A percentile compares a stretch with the other conserved stretches of the same genome.
Conservation (phyloP, 1,140 invertebrate species). For the Latrodectus geometricus region DNA sequence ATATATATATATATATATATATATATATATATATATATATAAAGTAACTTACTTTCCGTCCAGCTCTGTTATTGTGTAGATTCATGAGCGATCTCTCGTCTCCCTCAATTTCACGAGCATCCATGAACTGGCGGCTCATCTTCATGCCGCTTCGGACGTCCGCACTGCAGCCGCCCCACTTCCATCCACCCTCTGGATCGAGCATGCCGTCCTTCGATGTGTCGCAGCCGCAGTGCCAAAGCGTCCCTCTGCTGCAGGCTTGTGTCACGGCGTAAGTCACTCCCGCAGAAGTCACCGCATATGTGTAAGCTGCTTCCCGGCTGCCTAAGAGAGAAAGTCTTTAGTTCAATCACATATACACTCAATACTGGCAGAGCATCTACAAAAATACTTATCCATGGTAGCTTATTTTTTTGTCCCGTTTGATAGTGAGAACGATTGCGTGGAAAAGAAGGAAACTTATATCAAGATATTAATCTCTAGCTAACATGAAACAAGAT, state of each 20-base stretch:
- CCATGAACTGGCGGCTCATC: constrained; percentile 74
- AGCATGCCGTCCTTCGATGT: constrained; percentile 62
- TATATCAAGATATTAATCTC: too few species aligned
- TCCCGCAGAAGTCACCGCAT: constrained; percentile 89
- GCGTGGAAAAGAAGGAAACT: too few species aligned
- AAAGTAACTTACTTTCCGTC: constrained; percentile 87
- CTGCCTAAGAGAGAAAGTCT: constrained; percentile 77
- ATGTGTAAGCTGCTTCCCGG: constrained; percentile 89
- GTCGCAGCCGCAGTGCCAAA: constrained; percentile 88
- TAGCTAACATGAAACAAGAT: too few species aligned
- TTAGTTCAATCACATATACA: background rate
- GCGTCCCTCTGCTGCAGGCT: constrained; percentile 89
- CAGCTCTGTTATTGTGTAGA: constrained; percentile 95
- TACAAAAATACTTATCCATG: too few species aligned
- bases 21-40: too few species aligned
- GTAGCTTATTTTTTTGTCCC: too few species aligned
- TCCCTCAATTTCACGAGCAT: constrained; percentile 84
- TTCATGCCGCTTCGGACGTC: constrained; percentile 70
- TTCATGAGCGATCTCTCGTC: constrained; percentile 93
- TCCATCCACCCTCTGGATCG: constrained; percentile 65
- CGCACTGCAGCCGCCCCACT: constrained; percentile 72
- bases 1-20: too few species aligned
- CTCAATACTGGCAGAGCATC: too few species aligned
- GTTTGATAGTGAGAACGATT: too few species aligned
- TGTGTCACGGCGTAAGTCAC: constrained; percentile 88